phyloP scores from a whole-genome alignment of 2,113 vertebrate genomes.

The Paradoxurus hermaphroditus region DNA sequence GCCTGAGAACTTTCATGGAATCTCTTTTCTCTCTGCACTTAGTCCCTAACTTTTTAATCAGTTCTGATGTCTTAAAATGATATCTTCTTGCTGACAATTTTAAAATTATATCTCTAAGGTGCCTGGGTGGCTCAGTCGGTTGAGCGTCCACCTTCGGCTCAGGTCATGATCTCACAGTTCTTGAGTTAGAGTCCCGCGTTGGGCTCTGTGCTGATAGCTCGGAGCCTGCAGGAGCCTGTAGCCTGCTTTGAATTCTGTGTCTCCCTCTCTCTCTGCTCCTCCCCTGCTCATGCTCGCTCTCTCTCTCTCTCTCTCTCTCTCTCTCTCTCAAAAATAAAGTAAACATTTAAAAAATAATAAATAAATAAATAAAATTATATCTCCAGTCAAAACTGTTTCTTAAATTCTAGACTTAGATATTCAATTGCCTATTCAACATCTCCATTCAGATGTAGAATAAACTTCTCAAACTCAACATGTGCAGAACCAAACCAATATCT shows the following conservation, averaged over 20 bases:
- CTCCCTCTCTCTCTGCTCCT: too few species aligned
- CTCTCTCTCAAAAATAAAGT: too few species aligned
- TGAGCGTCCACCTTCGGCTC: too few species aligned
- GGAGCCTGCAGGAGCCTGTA: too few species aligned
- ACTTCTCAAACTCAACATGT: constrained; percentile 24
- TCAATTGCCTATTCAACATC: not conserved
- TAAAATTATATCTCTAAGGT: constrained; percentile 11
- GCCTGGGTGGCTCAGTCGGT: too few species aligned
- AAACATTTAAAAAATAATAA: too few species aligned
- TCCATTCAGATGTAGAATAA: not conserved
- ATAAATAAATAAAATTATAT: constrained; percentile 31
- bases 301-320: too few species aligned
- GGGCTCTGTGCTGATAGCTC: too few species aligned
- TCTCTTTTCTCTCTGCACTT: constrained; percentile 1
- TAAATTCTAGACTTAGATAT: constrained; percentile 8
- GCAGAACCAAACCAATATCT: not conserved
- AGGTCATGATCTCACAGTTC: too few species aligned
- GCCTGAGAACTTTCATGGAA: not conserved
- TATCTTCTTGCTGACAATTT: not conserved
- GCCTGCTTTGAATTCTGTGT: too few species aligned
- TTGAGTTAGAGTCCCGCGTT: too few species aligned
- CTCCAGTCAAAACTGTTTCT: not conserved
- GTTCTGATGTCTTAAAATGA: constrained; percentile 18
- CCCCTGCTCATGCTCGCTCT: too few species aligned
- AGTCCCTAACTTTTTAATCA: not conserved